A percentile compares a stretch with the other conserved stretches of the same genome.
phyloP scores from a whole-genome alignment of 2,888 invertebrate genomes.

The Priocnemis perturbator region DNA sequence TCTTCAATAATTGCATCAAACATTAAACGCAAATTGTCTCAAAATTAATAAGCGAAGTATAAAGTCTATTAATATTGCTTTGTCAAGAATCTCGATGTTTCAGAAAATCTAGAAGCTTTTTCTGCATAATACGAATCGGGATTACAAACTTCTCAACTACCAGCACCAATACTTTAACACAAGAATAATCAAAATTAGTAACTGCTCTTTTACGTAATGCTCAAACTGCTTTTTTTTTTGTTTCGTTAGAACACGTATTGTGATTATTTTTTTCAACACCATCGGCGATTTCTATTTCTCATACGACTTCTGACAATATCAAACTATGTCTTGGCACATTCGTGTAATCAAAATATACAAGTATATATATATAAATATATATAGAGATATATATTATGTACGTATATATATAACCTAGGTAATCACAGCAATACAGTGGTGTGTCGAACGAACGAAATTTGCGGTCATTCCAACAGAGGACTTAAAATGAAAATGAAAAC shows the following conservation, averaged over 20 bases:
- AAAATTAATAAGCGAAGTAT: too few species aligned
- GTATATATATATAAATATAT: conserved; percentile 13
- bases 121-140: conserved; percentile 60
- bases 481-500: conserved; percentile 54
- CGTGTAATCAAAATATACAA: conserved; percentile 9
- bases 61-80: too few species aligned
- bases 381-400: conserved; percentile 17
- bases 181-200: conserved; percentile 8
- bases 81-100: conserved; percentile 12
- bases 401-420: conserved; percentile 37
- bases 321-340: conserved; percentile 5
- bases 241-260: conserved; percentile 12
- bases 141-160: conserved; percentile 57
- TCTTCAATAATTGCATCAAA: neutral
- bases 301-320: neutral
- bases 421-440: conserved; percentile 59
- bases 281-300: neutral
- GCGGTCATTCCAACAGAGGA: conserved; percentile 66
- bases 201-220: conserved; percentile 9
- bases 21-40: neutral
- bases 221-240: conserved; percentile 18
- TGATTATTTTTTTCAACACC: neutral
- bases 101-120: too few species aligned
- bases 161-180: conserved; percentile 59
- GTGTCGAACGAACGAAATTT: conserved; percentile 63